Conservation (phyloP, 1,140 invertebrate genomes). For the Papilio glaucus region DNA sequence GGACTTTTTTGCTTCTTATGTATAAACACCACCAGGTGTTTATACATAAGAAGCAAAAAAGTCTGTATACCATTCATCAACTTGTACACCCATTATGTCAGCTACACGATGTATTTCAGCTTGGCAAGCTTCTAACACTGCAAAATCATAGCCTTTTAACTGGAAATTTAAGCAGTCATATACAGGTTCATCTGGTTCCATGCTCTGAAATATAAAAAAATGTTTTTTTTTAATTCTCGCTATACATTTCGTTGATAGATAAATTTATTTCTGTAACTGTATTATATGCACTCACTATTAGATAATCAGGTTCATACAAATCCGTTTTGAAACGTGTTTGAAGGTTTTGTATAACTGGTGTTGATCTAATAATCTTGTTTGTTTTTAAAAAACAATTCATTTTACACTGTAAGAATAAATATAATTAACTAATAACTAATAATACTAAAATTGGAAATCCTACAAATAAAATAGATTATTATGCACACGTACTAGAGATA, state of each 20-base stretch:
- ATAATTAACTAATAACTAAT: not conserved
- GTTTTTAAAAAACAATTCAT: constrained; percentile 43
- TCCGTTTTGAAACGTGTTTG: constrained; percentile 64
- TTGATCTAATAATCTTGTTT: constrained; percentile 24
- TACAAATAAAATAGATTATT: not conserved
- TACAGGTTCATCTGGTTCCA: constrained; percentile 88
- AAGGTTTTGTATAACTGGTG: constrained; percentile 40
- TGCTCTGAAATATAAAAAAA: constrained; percentile 77
- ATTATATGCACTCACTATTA: constrained; percentile 62
- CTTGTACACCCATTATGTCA: constrained; percentile 88
- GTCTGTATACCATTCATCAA: constrained; percentile 87
- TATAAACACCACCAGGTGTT: no score
- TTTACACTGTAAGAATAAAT: constrained; percentile 49
- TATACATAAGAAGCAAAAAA: no score
- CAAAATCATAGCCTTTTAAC: constrained; percentile 92
- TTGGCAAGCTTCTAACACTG: constrained; percentile 91
- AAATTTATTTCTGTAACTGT: not conserved
- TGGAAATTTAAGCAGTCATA: constrained; percentile 90
- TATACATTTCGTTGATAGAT: not conserved
- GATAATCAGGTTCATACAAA: constrained; percentile 73
- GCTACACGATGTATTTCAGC: constrained; percentile 89
- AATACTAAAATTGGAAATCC: not conserved
- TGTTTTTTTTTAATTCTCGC: not conserved
- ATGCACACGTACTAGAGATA: constrained; percentile 27
- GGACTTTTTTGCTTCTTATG: no score